These are phyloP conservation scores for Murina feae DNA, from an alignment of 2,113 vertebrate species.

Conservation along the genomic window DNA sequence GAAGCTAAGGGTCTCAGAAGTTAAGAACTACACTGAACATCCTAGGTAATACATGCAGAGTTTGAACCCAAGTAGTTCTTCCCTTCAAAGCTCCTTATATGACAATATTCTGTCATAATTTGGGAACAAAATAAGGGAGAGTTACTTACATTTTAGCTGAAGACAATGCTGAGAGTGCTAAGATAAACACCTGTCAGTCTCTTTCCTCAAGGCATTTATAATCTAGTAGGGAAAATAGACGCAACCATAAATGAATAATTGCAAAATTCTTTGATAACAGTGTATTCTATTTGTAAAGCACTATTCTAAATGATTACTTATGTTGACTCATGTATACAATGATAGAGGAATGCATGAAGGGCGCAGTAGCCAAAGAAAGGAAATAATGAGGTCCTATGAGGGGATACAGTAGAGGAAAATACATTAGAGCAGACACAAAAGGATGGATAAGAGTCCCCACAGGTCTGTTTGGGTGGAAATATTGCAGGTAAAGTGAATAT, in stretches of 20 bases:
- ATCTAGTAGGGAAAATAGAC: background rate
- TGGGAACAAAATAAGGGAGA: background rate
- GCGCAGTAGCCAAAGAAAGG: background rate
- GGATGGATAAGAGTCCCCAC: background rate
- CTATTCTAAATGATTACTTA: background rate
- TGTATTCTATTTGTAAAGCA: background rate
- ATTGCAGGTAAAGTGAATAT: background rate
- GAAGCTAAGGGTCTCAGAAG: background rate
- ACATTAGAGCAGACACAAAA: background rate
- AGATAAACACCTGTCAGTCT: background rate
- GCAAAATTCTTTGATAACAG: slow-evolving; percentile 1
- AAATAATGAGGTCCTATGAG: background rate
- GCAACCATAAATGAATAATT: background rate
- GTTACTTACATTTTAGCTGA: background rate
- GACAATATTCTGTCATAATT: background rate
- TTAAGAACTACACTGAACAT: background rate
- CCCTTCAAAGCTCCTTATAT: background rate
- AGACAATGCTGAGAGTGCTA: background rate
- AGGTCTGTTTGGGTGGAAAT: background rate
- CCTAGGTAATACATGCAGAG: background rate
- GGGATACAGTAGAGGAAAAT: background rate
- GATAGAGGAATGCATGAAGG: too few species aligned
- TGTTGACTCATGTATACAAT: background rate
- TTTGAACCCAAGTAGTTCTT: background rate
- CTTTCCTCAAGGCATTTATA: background rate